phyloP scores from a whole-genome alignment of 2,797 vertebrate genomes.

The Tokudaia muenninki region DNA sequence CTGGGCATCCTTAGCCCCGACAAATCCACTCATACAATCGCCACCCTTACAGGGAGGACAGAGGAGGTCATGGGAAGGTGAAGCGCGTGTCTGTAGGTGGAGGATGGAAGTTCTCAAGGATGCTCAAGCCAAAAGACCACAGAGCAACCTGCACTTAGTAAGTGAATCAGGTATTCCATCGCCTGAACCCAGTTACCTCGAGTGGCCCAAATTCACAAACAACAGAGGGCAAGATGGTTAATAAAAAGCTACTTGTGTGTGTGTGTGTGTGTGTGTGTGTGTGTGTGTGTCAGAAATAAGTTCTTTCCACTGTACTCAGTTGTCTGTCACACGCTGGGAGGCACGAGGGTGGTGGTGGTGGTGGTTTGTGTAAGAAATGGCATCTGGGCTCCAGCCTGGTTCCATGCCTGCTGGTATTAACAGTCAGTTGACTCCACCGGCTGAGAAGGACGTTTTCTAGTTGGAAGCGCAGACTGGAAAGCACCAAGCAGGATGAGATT shows the following conservation, averaged over 20 bases:
- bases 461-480: slow-evolving; percentile 68
- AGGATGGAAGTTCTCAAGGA: accelerated
- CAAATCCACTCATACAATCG: not conserved
- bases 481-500: slow-evolving; percentile 50
- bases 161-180: accelerated
- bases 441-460: not conserved
- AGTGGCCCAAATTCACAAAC: accelerated
- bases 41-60: not conserved
- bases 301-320: too few relatives aligned
- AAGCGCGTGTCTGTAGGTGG: not conserved
- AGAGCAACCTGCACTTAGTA: accelerated
- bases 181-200: accelerated
- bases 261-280: too few relatives aligned
- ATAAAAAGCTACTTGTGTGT: too few relatives aligned
- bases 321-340: not conserved
- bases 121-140: accelerated
- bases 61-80: not conserved
- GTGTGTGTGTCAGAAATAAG: not conserved
- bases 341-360: not conserved
- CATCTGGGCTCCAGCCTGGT: accelerated
- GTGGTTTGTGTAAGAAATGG: not conserved
- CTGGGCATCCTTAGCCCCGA: not conserved
- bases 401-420: accelerated
- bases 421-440: not conserved
- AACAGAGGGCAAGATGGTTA: accelerated